phyloP scores from a whole-genome alignment of 1,140 invertebrate genomes.

The Mesaphorura yosii region DNA sequence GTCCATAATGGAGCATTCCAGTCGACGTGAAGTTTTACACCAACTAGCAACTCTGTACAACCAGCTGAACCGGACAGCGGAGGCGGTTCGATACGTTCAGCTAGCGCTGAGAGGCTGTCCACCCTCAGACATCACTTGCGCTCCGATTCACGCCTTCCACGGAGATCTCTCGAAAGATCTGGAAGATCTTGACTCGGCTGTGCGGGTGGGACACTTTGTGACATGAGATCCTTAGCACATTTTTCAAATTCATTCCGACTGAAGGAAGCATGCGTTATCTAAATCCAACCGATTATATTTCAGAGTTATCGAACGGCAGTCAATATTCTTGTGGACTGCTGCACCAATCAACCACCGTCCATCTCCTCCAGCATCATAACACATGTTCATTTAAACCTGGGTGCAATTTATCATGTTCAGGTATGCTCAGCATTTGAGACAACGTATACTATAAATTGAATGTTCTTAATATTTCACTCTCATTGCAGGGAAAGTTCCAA shows the following conservation, averaged over 20 bases:
- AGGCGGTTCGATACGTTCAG: constrained; percentile 26
- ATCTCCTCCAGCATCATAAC: constrained; percentile 21
- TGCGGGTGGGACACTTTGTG: constrained; percentile 16
- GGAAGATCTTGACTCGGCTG: constrained; percentile 28
- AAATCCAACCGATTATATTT: too few relatives aligned
- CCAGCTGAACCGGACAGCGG: constrained; percentile 28
- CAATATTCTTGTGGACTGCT: constrained; percentile 17
- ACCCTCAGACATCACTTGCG: constrained; percentile 22
- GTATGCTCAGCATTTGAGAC: constrained; percentile 11
- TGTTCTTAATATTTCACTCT: constrained; percentile 1
- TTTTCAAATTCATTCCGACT: too few relatives aligned
- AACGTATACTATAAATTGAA: background rate
- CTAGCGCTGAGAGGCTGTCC: constrained; percentile 23
- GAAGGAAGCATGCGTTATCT: too few relatives aligned
- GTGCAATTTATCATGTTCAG: constrained; percentile 30
- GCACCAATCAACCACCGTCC: constrained; percentile 13
- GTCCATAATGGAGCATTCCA: constrained; percentile 25
- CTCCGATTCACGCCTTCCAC: constrained; percentile 29
- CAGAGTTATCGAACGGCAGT: constrained; percentile 29
- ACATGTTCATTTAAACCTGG: constrained; percentile 30
- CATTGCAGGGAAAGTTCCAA: constrained; percentile 28
- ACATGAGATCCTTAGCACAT: background rate
- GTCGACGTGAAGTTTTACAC: constrained; percentile 28
- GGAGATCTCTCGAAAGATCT: constrained; percentile 30
- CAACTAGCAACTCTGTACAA: constrained; percentile 30